Base-by-base conservation (phyloP, 2,888 invertebrate genomes). In the Pheosia gnoma region DNA sequence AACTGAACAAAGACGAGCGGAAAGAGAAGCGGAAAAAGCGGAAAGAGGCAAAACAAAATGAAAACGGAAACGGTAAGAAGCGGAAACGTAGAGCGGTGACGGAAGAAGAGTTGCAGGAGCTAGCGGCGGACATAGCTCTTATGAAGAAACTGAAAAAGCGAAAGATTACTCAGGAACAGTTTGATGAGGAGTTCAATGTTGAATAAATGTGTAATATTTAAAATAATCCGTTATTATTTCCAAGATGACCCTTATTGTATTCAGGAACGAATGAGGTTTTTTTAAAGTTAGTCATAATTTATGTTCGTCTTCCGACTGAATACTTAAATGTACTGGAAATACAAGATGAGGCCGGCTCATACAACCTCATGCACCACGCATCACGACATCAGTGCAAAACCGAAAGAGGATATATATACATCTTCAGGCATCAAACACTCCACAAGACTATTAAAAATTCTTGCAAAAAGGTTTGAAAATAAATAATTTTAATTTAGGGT, bases 131-230 rank as follows among this genome's bases (percentile, higher is more conserved):
- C 82, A 95, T 97, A 58, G 95, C 96, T 6, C 91, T 98, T 38
- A 95, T 98, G 65, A 98, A 98, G 84, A 98, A 97, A 78, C 90
- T 98, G 0, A 98, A 98, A 84, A 97, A 96, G 79, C 96, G 97
- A 75, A 98, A 98, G 85, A 96, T 96, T 41, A 94, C 94, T 0
- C 91, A 95, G 59, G 95, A 95, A 69, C 95, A 96, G 75, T 96
- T 95, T 75, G 95, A 96, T 70, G 90, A 95, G 72, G 92, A 94
- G 70, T 95, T 96, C 83, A 95, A 95, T 64, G 81, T 86, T 5
- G 81, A 88, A 79, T 86, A 83, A 82, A 80, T 51, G 13, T 37
- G 47, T 57, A 13, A 43, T 25, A 25, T 4, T n/a, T 37, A 7
- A 25, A 51, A 25, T 4, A 7, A 51, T 51, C 0, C n/a, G 0